Evolutionary conservation across 2,113 vertebrate genomes (phyloP), one percentile per base, ranked within the genome.

Genomic region (Petaurus breviceps): DNA sequence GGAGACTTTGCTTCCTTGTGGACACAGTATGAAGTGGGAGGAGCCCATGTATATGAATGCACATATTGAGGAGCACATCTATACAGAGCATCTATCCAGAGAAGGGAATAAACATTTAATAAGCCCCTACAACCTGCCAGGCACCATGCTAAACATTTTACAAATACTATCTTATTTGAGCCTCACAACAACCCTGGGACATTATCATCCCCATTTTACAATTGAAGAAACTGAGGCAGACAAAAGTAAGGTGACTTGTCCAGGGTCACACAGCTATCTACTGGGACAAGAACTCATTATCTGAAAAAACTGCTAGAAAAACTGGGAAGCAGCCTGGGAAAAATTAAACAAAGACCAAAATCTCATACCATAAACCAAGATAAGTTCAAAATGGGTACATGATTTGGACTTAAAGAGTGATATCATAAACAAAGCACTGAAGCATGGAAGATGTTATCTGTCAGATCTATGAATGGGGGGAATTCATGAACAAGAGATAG

Each of bases 21-120:
- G 16, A 12, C 0, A 0, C 1, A 0, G 10, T 1, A 23, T 55
- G 12, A n/a, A n/a, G n/a, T 22, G 26, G 57, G 46, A 57, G 22
- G 28, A 93, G 19, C 43, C 68, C n/a, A 84, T 84, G 7, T 43
- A 84, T 84, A n/a, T 84, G 68, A 43, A 84, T 43, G 2, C 19
- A 84, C n/a, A 43, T 43, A 5, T 43, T 43, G 19, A 23, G 37
- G 16, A 43, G 16, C 19, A 43, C 37, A 77, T 77, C 19, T 22
- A 6, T 43, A 23, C 10, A 22, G 6, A 84, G 19, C n/a, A 43
- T 43, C 19, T 43, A 84, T n/a, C 68, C 37, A 84, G 68, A n/a
- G n/a, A 84, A 84, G 68, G n/a, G 2, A 43, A 84, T 43, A 43
- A 84, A 37, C n/a, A 84, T 84, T 43, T 84, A 43, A 23, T 84